Evolutionary conservation across 2,113 vertebrate genomes (phyloP).

Genomic region (Anoplopoma fimbria): DNA sequence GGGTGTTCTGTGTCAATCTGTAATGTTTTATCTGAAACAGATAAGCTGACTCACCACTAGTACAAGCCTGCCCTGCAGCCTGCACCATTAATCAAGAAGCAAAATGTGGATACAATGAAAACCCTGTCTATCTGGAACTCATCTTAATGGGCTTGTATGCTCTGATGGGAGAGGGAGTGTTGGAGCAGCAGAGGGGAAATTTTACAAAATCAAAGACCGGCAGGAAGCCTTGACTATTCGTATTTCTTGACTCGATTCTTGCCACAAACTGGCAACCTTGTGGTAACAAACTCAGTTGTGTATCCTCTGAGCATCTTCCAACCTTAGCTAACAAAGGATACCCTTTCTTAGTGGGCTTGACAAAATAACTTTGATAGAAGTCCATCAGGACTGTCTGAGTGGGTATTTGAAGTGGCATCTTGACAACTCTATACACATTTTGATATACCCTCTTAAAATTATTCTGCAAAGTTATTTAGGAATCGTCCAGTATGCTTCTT

Average conservation of each 20-base stretch:
- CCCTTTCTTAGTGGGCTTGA: background rate
- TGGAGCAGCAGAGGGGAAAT: background rate
- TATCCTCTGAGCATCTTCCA: background rate
- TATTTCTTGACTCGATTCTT: background rate
- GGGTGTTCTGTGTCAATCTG: constrained; percentile 35
- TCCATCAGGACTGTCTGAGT: background rate
- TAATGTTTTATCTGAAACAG: constrained; percentile 47
- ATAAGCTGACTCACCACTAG: constrained; percentile 43
- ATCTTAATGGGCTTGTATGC: constrained; percentile 58
- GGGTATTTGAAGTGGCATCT: background rate
- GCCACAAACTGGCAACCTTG: background rate
- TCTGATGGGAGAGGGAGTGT: constrained; percentile 8
- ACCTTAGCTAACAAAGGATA: background rate
- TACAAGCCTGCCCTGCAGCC: constrained; percentile 33
- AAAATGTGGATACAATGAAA: constrained; percentile 61
- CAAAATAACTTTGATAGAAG: background rate
- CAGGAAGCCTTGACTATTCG: background rate
- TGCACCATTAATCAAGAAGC: constrained; percentile 50
- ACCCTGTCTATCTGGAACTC: constrained; percentile 30
- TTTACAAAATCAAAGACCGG: constrained; percentile 1
- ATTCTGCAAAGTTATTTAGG: background rate
- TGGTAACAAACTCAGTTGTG: background rate
- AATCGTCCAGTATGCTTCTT: background rate
- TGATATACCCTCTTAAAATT: background rate
- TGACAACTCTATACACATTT: background rate